phyloP scores from a whole-genome alignment of 2,113 vertebrate genomes.

The Leucoraja erinaceus region DNA sequence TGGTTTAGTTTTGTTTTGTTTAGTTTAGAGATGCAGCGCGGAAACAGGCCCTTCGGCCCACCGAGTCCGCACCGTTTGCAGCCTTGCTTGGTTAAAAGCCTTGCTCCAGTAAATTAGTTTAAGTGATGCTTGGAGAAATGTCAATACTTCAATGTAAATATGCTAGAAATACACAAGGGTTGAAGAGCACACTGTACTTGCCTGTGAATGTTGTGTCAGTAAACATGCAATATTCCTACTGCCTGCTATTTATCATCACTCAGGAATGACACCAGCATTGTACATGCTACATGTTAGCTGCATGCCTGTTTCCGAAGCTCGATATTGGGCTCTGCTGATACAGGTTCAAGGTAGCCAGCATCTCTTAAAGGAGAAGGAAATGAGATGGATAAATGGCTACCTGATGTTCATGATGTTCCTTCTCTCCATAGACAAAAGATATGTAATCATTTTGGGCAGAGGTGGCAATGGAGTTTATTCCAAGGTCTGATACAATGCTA shows the following conservation, averaged over 20 bases:
- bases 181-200: background rate
- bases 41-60: too few species aligned
- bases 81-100: too few species aligned
- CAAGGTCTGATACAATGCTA: too few species aligned
- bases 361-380: background rate
- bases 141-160: too few species aligned
- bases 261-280: background rate
- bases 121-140: too few species aligned
- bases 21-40: too few species aligned
- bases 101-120: too few species aligned
- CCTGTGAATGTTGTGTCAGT: background rate
- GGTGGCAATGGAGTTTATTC: too few species aligned
- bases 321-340: background rate
- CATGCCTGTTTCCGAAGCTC: background rate
- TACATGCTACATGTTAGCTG: background rate
- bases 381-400: background rate
- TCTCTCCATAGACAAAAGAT: background rate
- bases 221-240: background rate
- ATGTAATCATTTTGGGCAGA: too few species aligned
- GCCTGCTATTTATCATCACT: background rate
- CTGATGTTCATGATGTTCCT: background rate
- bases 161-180: background rate
- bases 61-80: too few species aligned
- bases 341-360: background rate
- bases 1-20: too few species aligned